Percentiles rank a stretch among this genome's conserved stretches.
Conservation (phyloP, 64 coral and sea anemone species). For the Stichodactyla mertensii region DNA sequence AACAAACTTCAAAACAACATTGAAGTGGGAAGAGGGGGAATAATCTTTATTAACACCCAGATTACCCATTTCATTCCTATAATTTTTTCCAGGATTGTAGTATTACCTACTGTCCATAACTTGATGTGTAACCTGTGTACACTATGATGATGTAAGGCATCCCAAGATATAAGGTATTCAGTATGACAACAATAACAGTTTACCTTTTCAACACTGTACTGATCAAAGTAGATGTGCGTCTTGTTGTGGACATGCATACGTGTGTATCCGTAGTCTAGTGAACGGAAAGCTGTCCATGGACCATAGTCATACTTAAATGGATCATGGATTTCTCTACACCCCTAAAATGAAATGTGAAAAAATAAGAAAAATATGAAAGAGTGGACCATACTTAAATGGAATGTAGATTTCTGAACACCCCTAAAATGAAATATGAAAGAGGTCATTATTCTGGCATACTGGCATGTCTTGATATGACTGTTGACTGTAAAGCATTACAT, state of each 20-base stretch:
- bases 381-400: slow-evolving; percentile 34
- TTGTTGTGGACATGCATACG: slow-evolving; percentile 75
- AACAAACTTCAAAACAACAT: too few relatives aligned
- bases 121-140: too few relatives aligned
- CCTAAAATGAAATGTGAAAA: slow-evolving; percentile 21
- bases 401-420: slow-evolving; percentile 67
- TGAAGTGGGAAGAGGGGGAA: too few relatives aligned
- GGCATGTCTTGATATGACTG: too few relatives aligned
- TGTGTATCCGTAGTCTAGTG: slow-evolving; percentile 76
- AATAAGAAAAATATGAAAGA: neutral
- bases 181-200: neutral
- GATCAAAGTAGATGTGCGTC: slow-evolving; percentile 79
- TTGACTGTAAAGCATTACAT: too few relatives aligned
- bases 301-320: slow-evolving; percentile 64
- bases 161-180: neutral
- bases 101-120: too few relatives aligned
- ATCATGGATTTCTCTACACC: slow-evolving; percentile 65
- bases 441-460: too few relatives aligned
- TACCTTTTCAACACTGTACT: slow-evolving; percentile 75
- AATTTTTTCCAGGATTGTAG: too few relatives aligned
- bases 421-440: slow-evolving; percentile 9
- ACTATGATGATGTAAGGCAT: too few relatives aligned
- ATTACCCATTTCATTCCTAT: too few relatives aligned
- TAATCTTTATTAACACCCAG: too few relatives aligned
- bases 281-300: slow-evolving; percentile 79